Conservation (phyloP, 2,797 vertebrate species). For the Neosalanx taihuensis region DNA sequence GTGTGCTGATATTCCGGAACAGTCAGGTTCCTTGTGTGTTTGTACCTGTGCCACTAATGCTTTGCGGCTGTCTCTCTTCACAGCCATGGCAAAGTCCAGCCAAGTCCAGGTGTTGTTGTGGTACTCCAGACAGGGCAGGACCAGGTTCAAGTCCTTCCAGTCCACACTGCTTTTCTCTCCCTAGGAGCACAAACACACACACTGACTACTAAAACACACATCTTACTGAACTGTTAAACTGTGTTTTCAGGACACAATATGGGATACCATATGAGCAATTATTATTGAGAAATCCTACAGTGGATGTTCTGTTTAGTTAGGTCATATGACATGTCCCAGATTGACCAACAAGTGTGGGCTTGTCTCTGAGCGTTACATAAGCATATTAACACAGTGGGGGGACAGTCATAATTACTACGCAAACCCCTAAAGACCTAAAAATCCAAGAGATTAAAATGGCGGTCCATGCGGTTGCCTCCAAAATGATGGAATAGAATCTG, state of each 20-base stretch:
- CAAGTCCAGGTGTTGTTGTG: slow-evolving; percentile 99
- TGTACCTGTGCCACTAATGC: slow-evolving; percentile 95
- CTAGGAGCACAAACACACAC: slow-evolving; percentile 57
- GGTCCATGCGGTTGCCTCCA: not conserved
- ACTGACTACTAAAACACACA: not conserved
- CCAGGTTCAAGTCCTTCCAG: slow-evolving; percentile 96
- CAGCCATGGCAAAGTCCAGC: slow-evolving; percentile 98
- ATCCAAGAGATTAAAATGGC: not conserved
- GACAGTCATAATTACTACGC: not conserved
- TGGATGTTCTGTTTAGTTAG: not conserved
- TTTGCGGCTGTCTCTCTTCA: slow-evolving; percentile 97
- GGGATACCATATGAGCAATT: not conserved
- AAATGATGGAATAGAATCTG: not conserved
- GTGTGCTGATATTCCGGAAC: not conserved
- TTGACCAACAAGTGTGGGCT: not conserved
- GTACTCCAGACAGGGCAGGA: slow-evolving; percentile 95
- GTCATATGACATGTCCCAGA: not conserved
- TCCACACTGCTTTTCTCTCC: slow-evolving; percentile 98
- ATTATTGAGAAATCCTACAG: not conserved
- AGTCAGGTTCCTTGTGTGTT: not conserved
- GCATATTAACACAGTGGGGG: not conserved
- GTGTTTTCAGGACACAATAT: too few species aligned
- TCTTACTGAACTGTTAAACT: too few species aligned
- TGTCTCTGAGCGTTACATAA: not conserved
- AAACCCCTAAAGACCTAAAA: not conserved